These are phyloP conservation scores for Diabrotica balteata DNA, from an alignment of 2,888 invertebrate species.

Conservation along the genomic window DNA sequence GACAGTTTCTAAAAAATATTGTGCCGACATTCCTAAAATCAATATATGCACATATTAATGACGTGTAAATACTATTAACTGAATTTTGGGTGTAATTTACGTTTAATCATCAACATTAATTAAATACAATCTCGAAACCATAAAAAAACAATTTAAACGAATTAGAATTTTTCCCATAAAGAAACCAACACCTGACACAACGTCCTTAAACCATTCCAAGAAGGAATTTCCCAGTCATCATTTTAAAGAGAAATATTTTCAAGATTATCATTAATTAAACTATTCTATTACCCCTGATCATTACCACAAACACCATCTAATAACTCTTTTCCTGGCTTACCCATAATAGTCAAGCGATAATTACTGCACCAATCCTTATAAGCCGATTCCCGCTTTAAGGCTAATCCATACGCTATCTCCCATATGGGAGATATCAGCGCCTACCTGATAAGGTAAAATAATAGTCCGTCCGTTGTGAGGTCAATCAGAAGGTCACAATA, in stretches of 20 bases:
- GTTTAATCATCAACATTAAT: no score
- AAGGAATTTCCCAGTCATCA: background rate
- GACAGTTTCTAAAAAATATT: no score
- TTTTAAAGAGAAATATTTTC: background rate
- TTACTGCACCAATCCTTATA: constrained; percentile 4
- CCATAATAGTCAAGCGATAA: constrained; percentile 5
- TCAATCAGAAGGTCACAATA: constrained; percentile 27
- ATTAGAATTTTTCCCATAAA: no score
- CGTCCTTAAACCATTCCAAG: no score
- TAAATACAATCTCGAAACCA: no score
- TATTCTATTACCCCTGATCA: background rate
- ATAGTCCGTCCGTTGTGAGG: constrained; percentile 21
- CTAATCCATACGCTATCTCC: constrained; percentile 16
- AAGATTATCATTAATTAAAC: background rate
- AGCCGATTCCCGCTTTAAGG: constrained; percentile 5
- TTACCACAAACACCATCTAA: constrained; percentile 2
- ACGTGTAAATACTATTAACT: no score
- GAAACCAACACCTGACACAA: no score
- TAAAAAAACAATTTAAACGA: no score
- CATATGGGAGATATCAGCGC: constrained; percentile 19
- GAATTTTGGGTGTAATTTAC: no score
- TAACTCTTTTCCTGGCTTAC: constrained; percentile 5
- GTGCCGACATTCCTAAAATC: no score
- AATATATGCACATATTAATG: no score
- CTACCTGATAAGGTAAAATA: constrained; percentile 29